Evolutionary conservation across 2,113 vertebrate species (phyloP).

Genomic region (Odontesthes bonariensis): DNA sequence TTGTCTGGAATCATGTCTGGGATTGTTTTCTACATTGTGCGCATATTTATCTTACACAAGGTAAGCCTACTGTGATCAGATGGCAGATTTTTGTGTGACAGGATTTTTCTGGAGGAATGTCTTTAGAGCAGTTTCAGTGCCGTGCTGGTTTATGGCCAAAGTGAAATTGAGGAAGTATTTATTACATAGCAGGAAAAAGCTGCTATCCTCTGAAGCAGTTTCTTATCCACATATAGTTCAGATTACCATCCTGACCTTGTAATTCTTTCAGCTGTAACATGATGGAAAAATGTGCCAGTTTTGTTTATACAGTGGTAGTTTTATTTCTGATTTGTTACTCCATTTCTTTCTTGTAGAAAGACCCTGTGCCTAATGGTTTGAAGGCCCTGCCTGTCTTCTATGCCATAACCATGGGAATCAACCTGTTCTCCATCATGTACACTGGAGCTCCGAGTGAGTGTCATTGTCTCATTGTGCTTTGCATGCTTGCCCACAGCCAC

Average conservation of each 20-base stretch:
- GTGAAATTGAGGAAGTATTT: constrained; percentile 20
- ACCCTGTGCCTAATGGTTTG: constrained; percentile 95
- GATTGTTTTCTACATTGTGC: constrained; percentile 92
- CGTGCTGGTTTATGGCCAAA: background rate
- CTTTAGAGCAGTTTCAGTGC: constrained; percentile 7
- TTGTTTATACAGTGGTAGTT: background rate
- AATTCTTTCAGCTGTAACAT: constrained; percentile 16
- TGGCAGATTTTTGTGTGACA: background rate
- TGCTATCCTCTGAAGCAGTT: no score
- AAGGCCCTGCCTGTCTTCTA: constrained; percentile 95
- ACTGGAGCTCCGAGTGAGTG: constrained; percentile 94
- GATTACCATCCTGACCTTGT: background rate
- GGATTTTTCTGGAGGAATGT: background rate
- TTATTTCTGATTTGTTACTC: constrained; percentile 20
- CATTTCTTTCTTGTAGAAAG: constrained; percentile 80
- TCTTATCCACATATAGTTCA: constrained; percentile 2
- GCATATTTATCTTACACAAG: constrained; percentile 91
- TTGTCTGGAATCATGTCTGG: constrained; percentile 96
- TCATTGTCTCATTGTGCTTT: constrained; percentile 57
- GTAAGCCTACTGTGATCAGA: constrained; percentile 76
- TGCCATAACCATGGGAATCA: constrained; percentile 93
- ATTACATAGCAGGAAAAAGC: background rate
- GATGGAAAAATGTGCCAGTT: constrained; percentile 3
- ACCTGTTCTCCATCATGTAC: constrained; percentile 96
- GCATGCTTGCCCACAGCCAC: constrained; percentile 69